These are phyloP conservation scores for Ficedula albicollis DNA, from an alignment of 2,797 vertebrate genomes.

Conservation along the genomic window DNA sequence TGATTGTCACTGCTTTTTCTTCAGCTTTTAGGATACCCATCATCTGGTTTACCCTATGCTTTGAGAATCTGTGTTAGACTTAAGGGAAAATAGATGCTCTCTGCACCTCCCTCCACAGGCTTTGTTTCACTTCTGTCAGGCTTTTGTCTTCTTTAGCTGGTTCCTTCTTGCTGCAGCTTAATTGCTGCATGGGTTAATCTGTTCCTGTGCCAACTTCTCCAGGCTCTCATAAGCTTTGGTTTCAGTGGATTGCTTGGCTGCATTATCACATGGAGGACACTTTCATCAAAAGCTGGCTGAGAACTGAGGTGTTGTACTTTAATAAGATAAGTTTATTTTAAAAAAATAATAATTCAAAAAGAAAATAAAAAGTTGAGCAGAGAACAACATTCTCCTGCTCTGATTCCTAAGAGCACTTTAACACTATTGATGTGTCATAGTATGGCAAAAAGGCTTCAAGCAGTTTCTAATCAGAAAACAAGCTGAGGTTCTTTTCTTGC, in stretches of 20 bases:
- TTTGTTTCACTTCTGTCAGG: background rate
- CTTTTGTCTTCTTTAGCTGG: background rate
- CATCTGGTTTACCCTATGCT: background rate
- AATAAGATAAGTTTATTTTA: background rate
- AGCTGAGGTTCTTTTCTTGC: background rate
- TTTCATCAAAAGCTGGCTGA: background rate
- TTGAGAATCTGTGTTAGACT: background rate
- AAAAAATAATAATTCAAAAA: background rate
- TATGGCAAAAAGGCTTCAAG: background rate
- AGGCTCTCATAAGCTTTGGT: background rate
- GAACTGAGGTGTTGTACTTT: background rate
- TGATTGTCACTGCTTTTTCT: background rate
- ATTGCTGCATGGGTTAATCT: background rate
- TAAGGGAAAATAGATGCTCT: background rate
- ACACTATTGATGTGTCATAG: rapidly evolving
- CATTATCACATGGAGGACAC: background rate
- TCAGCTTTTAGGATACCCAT: background rate
- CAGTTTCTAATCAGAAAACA: background rate
- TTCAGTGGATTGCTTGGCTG: background rate
- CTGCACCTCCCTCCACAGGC: background rate
- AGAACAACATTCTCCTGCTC: background rate
- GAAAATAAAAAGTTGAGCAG: background rate
- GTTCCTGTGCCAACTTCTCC: background rate
- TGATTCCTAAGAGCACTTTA: background rate
- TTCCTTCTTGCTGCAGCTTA: background rate